Base-by-base conservation (phyloP, 1,140 invertebrate genomes). In the Maniola jurtina region DNA sequence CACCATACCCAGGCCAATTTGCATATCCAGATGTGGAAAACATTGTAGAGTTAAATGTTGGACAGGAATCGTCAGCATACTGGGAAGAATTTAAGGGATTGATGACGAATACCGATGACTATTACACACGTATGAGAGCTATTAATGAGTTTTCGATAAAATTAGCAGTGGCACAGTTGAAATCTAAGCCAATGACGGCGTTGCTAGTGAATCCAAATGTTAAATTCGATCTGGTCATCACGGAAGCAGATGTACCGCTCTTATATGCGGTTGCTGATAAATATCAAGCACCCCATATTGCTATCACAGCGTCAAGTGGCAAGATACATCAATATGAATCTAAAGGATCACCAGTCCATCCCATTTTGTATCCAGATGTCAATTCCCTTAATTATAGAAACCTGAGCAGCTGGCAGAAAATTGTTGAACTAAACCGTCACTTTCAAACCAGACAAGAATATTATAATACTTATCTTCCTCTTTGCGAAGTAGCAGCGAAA, bases 231-330 rank as follows among this genome's bases (percentile, higher is more conserved):
- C 64, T 90, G 16, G 84, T 90, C 5, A 82, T 90, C 38, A 84
- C 86, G 42, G 88, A 90, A 78, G 86, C 88, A 6, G 88, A 90
- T 61, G 77, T 88, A 5, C 88, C 88, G 8, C 48, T 90, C 11
- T 65, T 90, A 14, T 90, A 89, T 59, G 86, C 85, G 7, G 75
- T 81, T 25, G 88, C 86, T 45, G 88, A 90, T 8, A 90, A 88
- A 66, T 90, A 89, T 70, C 62, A 81, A 52, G 79, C 74, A 35
- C 82, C 86, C 9, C 88, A 87, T 63, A 81, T 90, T 50, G 66
- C 85, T 13, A 84, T 90, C 25, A 90, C 86, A 6, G 66, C 88
- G 14, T 72, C 81, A 2, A 83, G 72, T 61, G 86, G 88, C 13
- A 84, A 79, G 67, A 74, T 89, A 63, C 79, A 83, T 57, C 87